Evolutionary conservation across 2,797 vertebrate genomes (phyloP), one percentile per base, ranked within the genome.

Genomic region (Gymnoscopelus braueri): DNA sequence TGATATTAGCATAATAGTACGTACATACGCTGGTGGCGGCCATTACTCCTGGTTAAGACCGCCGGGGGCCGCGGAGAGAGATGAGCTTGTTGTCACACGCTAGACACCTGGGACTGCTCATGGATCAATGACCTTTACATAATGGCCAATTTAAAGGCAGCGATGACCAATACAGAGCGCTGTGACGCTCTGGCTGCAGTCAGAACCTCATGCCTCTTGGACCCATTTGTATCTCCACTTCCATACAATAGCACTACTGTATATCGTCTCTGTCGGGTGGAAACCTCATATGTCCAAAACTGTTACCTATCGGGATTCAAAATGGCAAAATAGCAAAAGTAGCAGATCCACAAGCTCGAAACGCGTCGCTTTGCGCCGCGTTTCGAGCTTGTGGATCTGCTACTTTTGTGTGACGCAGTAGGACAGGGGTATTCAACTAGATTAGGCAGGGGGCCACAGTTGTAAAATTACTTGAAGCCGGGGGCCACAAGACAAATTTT

Each of bases 91-190:
- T 50, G 71, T 75, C 78, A 60, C 65, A 62, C 49, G 26, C 47
- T 2, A 53, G 81, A 78, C 86, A 88, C 85, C 82, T 80, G 74
- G 32, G 81, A 79, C 74, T 71, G 57, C 72, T 86, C 74, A 69
- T 65, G 61, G 82, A 89, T 86, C 80, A 77, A 87, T 83, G 84
- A 82, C 85, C 76, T 88, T 88, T 88, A 73, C 80, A 79, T 88
- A 84, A 88, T 84, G 75, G 69, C 19, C 52, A 49, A 81, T 84
- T 87, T 83, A 72, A 82, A 86, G 71, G 56, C 72, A 65, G 63
- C 14, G 2, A 71, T 77, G 84, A 80, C 67, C 52, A 50, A 83
- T 68, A 57, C 61, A 29, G 63, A 67, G 23, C 0, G 53, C 62
- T n/a, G 35, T 19, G 14, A 60, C 26, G 3, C 26, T 26, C 26